A percentile compares a stretch with the other conserved stretches of the same genome.
Evolutionary conservation across 2,797 vertebrate species (phyloP).

Genomic region (Eupleurogrammus muticus): DNA sequence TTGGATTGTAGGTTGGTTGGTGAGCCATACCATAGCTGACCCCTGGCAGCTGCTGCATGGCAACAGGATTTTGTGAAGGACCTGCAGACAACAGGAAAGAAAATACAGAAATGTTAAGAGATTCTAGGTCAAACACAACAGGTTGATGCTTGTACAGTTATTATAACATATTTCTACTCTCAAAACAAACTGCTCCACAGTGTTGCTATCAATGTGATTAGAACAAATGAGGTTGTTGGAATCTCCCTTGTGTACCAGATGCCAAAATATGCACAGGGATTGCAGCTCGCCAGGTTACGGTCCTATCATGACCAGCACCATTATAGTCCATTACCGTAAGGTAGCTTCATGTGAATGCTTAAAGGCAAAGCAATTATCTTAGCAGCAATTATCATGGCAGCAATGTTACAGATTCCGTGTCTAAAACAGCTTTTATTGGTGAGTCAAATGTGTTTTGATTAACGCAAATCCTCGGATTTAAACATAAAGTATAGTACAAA

Average conservation of each 20-base stretch:
- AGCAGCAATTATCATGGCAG: conserved; percentile 1
- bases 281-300: neutral
- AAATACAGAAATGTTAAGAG: conserved; percentile 19
- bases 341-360: neutral
- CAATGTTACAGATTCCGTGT: neutral
- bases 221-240: neutral
- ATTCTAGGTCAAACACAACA: neutral
- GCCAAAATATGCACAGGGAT: neutral
- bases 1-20: conserved; percentile 83
- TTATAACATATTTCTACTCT: neutral
- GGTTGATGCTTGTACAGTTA: neutral
- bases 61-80: conserved; percentile 88
- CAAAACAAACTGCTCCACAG: neutral
- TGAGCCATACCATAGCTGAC: conserved; percentile 82
- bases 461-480: conserved; percentile 1
- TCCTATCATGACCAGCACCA: conserved; percentile 6
- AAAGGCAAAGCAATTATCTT: neutral
- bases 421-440: conserved; percentile 9
- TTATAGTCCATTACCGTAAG: neutral
- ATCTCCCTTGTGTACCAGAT: neutral
- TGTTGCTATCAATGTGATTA: neutral
- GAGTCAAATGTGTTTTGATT: conserved; percentile 5
- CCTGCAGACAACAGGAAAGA: conserved; percentile 75
- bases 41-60: conserved; percentile 84
- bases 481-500: conserved; percentile 20